These are phyloP conservation scores for Aldrovandia affinis DNA, from an alignment of 2,797 vertebrate genomes.

Conservation along the genomic window DNA sequence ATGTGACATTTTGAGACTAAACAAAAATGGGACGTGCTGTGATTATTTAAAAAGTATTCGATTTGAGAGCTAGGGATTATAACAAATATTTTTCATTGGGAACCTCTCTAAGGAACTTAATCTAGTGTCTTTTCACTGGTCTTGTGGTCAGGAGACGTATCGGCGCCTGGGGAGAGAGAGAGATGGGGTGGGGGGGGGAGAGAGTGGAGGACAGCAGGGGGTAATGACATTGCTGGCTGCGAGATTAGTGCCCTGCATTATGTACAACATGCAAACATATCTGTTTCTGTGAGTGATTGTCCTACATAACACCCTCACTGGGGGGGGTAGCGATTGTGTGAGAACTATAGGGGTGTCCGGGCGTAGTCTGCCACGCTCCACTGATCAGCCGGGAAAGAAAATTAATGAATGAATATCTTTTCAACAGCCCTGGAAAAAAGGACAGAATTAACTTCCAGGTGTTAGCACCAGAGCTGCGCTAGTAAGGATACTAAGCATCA, in stretches of 20 bases:
- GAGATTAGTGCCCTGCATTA: conserved; percentile 53
- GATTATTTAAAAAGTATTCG: neutral
- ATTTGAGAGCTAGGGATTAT: neutral
- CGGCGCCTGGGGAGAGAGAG: neutral
- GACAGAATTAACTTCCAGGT: neutral
- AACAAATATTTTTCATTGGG: neutral
- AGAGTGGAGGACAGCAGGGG: conserved; percentile 44
- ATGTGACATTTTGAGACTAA: neutral
- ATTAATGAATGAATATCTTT: neutral
- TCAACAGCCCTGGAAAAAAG: neutral
- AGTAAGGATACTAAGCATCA: neutral
- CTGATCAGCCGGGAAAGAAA: neutral
- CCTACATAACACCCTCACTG: conserved; percentile 33
- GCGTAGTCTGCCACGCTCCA: conserved; percentile 24
- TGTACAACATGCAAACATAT: conserved; percentile 56
- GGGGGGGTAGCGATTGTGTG: conserved; percentile 18
- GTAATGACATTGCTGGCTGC: conserved; percentile 46
- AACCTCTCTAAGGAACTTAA: neutral
- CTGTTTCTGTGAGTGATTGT: conserved; percentile 53
- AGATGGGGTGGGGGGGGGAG: neutral
- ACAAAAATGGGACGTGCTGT: neutral
- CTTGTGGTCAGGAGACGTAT: no score
- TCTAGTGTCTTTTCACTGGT: neutral
- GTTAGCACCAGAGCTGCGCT: neutral
- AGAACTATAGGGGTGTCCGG: conserved; percentile 28